Evolutionary conservation across 2,888 invertebrate species (phyloP).

Genomic region (Rhingia rostrata): DNA sequence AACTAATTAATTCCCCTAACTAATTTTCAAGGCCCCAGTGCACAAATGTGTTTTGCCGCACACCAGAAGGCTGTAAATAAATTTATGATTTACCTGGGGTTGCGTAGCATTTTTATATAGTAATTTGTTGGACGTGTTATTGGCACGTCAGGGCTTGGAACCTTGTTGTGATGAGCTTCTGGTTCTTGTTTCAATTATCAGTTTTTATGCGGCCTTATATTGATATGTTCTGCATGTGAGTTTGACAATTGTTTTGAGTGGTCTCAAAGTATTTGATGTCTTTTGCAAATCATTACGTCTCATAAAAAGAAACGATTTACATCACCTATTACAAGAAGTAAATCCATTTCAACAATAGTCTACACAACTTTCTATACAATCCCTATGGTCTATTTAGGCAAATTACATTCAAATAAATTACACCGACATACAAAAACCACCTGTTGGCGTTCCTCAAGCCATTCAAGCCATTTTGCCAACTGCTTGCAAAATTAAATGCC

Average conservation of each 20-base stretch:
- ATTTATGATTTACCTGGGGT: conserved; percentile 59
- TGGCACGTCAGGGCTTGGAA: conserved; percentile 37
- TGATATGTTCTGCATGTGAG: too few relatives aligned
- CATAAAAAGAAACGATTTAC: neutral
- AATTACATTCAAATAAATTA: conserved; percentile 66
- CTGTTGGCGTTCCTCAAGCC: conserved; percentile 42
- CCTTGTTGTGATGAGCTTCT: conserved; percentile 4
- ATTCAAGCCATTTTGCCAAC: conserved; percentile 47
- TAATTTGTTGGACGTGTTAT: conserved; percentile 67
- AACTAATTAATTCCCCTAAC: conserved; percentile 66
- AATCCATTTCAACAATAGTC: conserved; percentile 16
- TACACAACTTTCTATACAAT: neutral
- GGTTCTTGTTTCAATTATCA: conserved; percentile 30
- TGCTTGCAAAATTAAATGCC: conserved; percentile 70
- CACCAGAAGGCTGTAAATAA: conserved; percentile 38
- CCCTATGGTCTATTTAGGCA: conserved; percentile 54
- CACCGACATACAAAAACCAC: conserved; percentile 41
- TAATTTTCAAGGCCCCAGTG: conserved; percentile 27
- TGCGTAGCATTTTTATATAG: conserved; percentile 10
- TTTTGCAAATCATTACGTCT: neutral
- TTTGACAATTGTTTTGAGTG: too few relatives aligned
- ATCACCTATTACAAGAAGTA: conserved; percentile 29
- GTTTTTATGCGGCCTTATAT: neutral
- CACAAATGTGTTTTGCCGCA: conserved; percentile 33
- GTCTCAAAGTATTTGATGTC: too few relatives aligned